Conservation (phyloP, 2,888 invertebrate genomes). For the Noctua janthina region DNA sequence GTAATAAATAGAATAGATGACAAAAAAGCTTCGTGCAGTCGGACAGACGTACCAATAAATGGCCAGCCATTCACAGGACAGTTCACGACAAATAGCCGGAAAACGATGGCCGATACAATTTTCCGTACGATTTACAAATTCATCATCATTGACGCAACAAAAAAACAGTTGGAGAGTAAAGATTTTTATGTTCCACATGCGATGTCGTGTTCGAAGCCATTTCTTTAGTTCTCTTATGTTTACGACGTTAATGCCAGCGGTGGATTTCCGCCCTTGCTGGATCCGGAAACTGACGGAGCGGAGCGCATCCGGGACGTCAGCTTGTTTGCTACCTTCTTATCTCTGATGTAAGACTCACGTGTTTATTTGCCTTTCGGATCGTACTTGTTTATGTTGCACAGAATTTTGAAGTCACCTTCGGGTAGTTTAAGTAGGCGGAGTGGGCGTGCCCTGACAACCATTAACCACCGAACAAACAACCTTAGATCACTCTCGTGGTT, state of each 20-base stretch:
- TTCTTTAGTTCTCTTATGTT: slow-evolving; percentile 73
- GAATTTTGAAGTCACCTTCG: slow-evolving; percentile 47
- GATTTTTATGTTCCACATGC: slow-evolving; percentile 59
- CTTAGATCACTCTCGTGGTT: slow-evolving; percentile 34
- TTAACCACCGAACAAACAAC: slow-evolving; percentile 30
- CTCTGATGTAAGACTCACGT: slow-evolving; percentile 71
- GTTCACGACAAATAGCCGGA: slow-evolving; percentile 24
- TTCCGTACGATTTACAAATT: slow-evolving; percentile 58
- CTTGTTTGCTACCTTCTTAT: slow-evolving; percentile 81
- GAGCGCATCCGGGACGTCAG: slow-evolving; percentile 81
- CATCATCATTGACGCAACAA: slow-evolving; percentile 61
- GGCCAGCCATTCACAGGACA: slow-evolving; percentile 10
- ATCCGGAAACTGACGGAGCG: slow-evolving; percentile 80
- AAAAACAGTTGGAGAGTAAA: slow-evolving; percentile 70
- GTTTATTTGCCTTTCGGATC: slow-evolving; percentile 76
- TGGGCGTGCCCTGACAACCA: slow-evolving; percentile 33
- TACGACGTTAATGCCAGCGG: slow-evolving; percentile 76
- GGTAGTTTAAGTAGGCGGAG: slow-evolving; percentile 27
- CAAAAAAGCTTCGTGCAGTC: not conserved
- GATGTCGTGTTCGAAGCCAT: slow-evolving; percentile 71
- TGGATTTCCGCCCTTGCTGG: slow-evolving; percentile 75
- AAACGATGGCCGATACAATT: slow-evolving; percentile 33
- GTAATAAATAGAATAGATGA: not conserved
- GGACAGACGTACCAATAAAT: slow-evolving; percentile 16
- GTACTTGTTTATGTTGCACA: slow-evolving; percentile 62